Percentiles rank a stretch among this genome's conserved stretches.
These are phyloP conservation scores for Petaurus breviceps DNA, from an alignment of 2,113 vertebrate genomes.

Conservation along the genomic window DNA sequence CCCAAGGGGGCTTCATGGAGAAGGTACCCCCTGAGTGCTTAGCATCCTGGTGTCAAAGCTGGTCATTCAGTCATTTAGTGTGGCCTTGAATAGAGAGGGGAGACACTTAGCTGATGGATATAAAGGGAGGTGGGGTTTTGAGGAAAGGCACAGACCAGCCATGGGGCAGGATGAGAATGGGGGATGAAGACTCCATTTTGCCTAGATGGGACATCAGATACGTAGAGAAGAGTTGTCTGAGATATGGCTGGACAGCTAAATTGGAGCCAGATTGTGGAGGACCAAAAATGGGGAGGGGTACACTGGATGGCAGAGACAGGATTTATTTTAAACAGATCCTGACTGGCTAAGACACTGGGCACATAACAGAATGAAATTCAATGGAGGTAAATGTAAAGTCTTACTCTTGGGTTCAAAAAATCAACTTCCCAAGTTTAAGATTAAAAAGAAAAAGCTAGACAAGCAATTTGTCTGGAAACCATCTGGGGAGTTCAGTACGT, in stretches of 20 bases:
- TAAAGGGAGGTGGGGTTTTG: background rate
- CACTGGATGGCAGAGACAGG: background rate
- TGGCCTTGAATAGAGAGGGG: background rate
- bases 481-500: background rate
- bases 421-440: background rate
- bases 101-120: background rate
- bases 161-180: background rate
- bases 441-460: background rate
- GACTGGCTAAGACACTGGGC: background rate
- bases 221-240: background rate
- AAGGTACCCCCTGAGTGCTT: background rate
- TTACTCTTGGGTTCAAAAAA: background rate
- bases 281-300: background rate
- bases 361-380: background rate
- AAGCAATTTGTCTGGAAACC: background rate
- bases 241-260: background rate
- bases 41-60: background rate
- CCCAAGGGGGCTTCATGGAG: background rate
- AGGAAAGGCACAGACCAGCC: background rate
- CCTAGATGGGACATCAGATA: background rate
- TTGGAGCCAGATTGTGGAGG: background rate
- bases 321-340: background rate
- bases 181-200: background rate
- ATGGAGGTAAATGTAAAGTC: background rate
- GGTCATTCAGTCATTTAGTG: background rate